Evolutionary conservation across 2,113 vertebrate species (phyloP), one percentile per base, ranked within the genome.

Genomic region (Notarius lentiginosus): DNA sequence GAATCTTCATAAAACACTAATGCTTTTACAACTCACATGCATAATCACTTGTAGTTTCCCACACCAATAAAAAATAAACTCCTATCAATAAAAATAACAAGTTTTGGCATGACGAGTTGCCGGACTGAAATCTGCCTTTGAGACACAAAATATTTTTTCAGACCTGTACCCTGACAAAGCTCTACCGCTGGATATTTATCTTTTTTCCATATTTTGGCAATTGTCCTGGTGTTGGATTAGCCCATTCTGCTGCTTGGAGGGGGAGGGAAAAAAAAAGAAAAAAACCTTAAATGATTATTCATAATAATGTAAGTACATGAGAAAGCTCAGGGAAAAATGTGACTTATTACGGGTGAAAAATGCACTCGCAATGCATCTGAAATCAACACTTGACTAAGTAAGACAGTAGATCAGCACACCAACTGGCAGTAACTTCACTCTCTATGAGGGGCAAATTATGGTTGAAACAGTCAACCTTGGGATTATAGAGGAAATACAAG

Each of bases 1-100:
- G 5, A 66, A 41, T 72, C 41, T 65, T 58, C 24, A 24, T 17
- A 77, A 72, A 15, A 61, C 17, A 34, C 22, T 61, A 14, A 75
- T 75, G 82, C 24, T 81, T 47, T 61, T 8, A 79, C 22, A 76
- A 41, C 51, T 63, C 47, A n/a, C n/a, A 70, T 61, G 65, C 79
- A 65, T 11, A 27, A 41, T 27, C 24, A 22, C 49, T 17, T 56
- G 76, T 79, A 17, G 53, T 51, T 24, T 76, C 11, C 22, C 47
- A 76, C 24, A 51, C 10, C 73, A n/a, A 76, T 76, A 53, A 53
- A 41, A 55, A 77, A 77, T 27, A 53, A 77, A 53, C 41, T 12
- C 5, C 12, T 17, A 70, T 73, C 7, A 72, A 72, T 8, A 4
- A 53, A 76, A 76, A 12, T 6, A 11, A 70, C 30, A 18, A 18